These are phyloP conservation scores for Eugnorisma glareosa DNA, from an alignment of 2,888 invertebrate species.

Conservation along the genomic window DNA sequence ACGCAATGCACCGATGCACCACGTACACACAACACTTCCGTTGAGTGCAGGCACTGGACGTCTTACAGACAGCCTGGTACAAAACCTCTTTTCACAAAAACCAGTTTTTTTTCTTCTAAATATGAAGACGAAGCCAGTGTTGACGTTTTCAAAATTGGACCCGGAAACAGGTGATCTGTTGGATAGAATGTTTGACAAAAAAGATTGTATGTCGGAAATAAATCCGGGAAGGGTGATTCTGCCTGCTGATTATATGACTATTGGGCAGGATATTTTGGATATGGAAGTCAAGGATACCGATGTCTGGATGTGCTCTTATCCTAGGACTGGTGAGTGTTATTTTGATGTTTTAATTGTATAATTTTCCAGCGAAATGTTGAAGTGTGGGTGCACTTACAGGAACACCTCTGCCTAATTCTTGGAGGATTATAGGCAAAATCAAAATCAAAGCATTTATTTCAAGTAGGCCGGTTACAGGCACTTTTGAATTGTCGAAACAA, in stretches of 20 bases:
- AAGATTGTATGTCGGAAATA: slow-evolving; percentile 93
- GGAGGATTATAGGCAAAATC: too few species aligned
- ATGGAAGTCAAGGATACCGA: slow-evolving; percentile 94
- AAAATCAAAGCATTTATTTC: too few species aligned
- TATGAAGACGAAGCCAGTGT: slow-evolving; percentile 83
- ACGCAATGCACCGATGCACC: slow-evolving; percentile 65
- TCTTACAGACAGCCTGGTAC: slow-evolving; percentile 19
- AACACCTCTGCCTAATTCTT: not conserved
- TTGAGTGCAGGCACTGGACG: slow-evolving; percentile 64
- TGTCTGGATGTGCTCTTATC: slow-evolving; percentile 96
- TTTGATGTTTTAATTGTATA: not conserved
- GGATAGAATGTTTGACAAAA: slow-evolving; percentile 92
- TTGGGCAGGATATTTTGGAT: slow-evolving; percentile 93
- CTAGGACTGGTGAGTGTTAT: slow-evolving; percentile 94
- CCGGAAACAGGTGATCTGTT: slow-evolving; percentile 90
- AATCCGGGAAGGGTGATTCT: slow-evolving; percentile 93
- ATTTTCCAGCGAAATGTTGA: not conserved
- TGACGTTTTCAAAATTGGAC: slow-evolving; percentile 91
- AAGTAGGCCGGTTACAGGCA: too few species aligned
- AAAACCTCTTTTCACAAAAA: slow-evolving; percentile 40
- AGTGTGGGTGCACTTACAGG: not conserved
- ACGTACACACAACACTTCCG: slow-evolving; percentile 81
- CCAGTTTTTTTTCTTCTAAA: slow-evolving; percentile 41
- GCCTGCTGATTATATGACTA: slow-evolving; percentile 92
- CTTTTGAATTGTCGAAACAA: too few species aligned